phyloP scores from a whole-genome alignment of 2,113 vertebrate genomes.

The Microtus richardsoni region DNA sequence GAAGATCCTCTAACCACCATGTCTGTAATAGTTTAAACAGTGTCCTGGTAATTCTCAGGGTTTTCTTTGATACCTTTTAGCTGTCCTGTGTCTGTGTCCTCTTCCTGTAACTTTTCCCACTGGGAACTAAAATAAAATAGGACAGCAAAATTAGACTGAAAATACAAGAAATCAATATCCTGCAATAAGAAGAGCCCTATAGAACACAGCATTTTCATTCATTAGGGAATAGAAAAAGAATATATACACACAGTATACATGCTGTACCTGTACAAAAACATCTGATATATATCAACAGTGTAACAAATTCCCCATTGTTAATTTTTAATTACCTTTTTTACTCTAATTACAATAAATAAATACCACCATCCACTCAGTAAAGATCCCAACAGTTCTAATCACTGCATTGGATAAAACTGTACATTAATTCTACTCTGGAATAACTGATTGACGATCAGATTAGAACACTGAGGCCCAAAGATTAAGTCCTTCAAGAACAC shows the following conservation, averaged over 20 bases:
- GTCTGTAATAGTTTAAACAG: background rate
- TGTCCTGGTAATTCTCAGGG: background rate
- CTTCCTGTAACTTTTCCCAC: slow-evolving; percentile 93
- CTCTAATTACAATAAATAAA: slow-evolving; percentile 27
- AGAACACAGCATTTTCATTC: slow-evolving; percentile 15
- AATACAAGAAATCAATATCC: slow-evolving; percentile 46
- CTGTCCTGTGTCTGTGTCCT: slow-evolving; percentile 89
- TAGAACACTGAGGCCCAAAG: background rate
- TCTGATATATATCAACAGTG: background rate
- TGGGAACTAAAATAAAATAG: slow-evolving; percentile 89
- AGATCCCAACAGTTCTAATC: background rate
- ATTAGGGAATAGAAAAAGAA: slow-evolving; percentile 35
- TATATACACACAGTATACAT: background rate
- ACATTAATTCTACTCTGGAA: slow-evolving; percentile 16
- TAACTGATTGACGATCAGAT: background rate
- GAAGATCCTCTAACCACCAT: background rate
- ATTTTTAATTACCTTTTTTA: background rate
- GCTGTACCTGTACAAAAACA: background rate
- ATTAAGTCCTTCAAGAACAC: background rate
- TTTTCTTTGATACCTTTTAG: slow-evolving; percentile 90
- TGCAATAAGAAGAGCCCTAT: background rate
- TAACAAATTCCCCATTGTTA: background rate
- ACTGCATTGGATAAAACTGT: background rate
- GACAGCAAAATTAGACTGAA: slow-evolving; percentile 35
- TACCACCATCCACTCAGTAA: background rate